Evolutionary conservation across 2,888 invertebrate genomes (phyloP).

Genomic region (Poecilobothrus nobilitatus): DNA sequence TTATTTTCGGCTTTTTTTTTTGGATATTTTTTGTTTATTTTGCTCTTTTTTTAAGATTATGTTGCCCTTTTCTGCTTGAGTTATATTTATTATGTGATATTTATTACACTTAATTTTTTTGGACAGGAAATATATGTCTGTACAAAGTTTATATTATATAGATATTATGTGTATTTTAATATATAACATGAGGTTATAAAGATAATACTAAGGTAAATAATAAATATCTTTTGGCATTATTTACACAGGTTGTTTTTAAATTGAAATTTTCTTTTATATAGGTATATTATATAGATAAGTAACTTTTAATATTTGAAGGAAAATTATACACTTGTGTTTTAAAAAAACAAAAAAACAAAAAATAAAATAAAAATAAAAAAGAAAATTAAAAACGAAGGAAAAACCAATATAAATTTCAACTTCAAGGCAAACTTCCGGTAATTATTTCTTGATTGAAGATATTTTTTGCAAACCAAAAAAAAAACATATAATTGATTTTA

Average conservation of each 20-base stretch:
- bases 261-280: not conserved
- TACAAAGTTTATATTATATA: not conserved
- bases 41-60: not conserved
- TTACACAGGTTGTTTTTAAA: not conserved
- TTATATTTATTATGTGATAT: not conserved
- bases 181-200: no score
- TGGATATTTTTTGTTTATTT: not conserved
- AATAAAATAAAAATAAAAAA: no score
- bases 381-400: no score
- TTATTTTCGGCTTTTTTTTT: not conserved
- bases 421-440: no score
- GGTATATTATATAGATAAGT: no score
- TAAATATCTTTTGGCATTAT: slow-evolving; percentile 6
- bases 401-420: no score
- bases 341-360: no score
- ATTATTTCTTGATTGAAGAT: no score
- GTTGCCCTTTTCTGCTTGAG: not conserved
- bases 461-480: no score
- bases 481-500: no score
- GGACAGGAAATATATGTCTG: not conserved
- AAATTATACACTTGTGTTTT: not conserved
- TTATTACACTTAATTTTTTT: not conserved
- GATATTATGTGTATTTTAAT: not conserved
- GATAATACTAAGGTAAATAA: not conserved
- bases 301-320: not conserved